These are phyloP conservation scores for Euphydryas editha DNA, from an alignment of 2,888 invertebrate genomes.

Conservation along the genomic window DNA sequence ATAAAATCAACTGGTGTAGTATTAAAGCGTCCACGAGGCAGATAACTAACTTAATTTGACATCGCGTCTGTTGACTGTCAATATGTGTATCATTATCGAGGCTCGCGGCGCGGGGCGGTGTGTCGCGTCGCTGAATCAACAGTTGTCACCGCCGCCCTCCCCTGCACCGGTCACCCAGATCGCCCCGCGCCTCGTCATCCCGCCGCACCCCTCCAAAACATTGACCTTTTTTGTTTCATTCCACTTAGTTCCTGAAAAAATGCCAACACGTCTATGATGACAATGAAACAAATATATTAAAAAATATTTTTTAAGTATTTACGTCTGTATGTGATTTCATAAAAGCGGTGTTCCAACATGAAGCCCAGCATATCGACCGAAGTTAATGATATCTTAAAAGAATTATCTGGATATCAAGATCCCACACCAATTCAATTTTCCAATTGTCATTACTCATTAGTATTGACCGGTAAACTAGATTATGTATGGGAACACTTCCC, in stretches of 20 bases:
- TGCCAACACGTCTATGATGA: background rate
- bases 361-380: too few relatives aligned
- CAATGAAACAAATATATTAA: background rate
- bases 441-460: too few relatives aligned
- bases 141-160: constrained; percentile 24
- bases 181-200: background rate
- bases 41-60: constrained; percentile 22
- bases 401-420: too few relatives aligned
- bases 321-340: too few relatives aligned
- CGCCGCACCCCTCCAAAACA: background rate
- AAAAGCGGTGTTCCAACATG: too few relatives aligned
- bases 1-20: constrained; percentile 10
- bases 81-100: constrained; percentile 23
- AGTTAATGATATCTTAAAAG: too few relatives aligned
- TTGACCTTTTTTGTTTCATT: background rate
- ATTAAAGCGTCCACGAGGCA: constrained; percentile 21
- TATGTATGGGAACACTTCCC: too few relatives aligned
- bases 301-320: background rate
- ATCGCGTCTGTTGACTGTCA: constrained; percentile 30
- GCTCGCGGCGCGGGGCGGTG: constrained; percentile 7
- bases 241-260: constrained; percentile 6
- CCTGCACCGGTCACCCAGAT: too few relatives aligned
- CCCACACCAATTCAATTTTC: too few relatives aligned
- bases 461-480: too few relatives aligned
- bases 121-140: constrained; percentile 26